Base-by-base conservation (phyloP, 2,797 vertebrate species). In the Platalea minor region DNA sequence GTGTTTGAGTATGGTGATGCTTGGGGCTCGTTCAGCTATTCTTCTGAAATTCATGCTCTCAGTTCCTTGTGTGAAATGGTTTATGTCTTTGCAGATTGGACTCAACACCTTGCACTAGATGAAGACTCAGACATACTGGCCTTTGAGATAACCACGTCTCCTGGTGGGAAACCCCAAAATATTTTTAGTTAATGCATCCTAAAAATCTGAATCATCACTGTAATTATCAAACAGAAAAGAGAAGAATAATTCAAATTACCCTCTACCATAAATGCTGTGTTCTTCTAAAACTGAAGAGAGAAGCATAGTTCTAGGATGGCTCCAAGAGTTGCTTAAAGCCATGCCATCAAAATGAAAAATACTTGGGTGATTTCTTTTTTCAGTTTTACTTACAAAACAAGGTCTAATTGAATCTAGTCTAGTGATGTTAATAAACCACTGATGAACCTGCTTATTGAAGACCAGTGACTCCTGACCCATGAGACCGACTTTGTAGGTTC, bases 1-100 rank as follows among this genome's bases (percentile, higher is more conserved):
- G 97, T 70, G 96, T 67, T 94, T 29, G 83, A 94, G 94, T 59
- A 56, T 21, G 73, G 91, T n/a, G 90, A 88, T 56, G 94, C 50
- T 57, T 68, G 72, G 76, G 94, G 80, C 81, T 95, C 13, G 23
- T 50, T 35, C 77, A 95, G 93, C 95, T 92, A n/a, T 56, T 91
- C 91, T 87, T 81, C 91, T 69, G 79, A 84, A 95, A 94, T 80
- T 80, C 91, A 65, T 90, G 91, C 91, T 46, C 89, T 85, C 50
- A 6, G 70, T 31, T 94, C 75, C 88, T 88, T 46, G 31, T 31
- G 59, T 39, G 72, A 94, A 82, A 63, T 51, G 88, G 91, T 92
- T 95, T 80, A 70, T 26, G 80, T 79, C 84, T 96, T 57, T 88
- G 97, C 72, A 93, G 73, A 35, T 31, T 53, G 84, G 82, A 89